Conservation (phyloP, 2,888 invertebrate species). For the Luperina nickerlii region DNA sequence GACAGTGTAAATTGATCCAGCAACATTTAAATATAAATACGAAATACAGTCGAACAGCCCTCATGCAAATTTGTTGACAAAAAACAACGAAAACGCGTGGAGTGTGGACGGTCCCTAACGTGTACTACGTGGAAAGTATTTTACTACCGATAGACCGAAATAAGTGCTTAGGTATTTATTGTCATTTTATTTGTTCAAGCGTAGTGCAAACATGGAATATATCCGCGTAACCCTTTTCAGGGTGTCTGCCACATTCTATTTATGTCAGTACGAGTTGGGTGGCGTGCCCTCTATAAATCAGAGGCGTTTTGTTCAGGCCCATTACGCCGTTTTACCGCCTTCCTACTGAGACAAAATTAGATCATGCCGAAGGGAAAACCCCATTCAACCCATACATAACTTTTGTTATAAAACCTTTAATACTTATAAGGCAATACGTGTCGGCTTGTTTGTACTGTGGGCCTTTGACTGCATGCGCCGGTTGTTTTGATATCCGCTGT, state of each 20-base stretch:
- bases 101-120: conserved; percentile 57
- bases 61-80: conserved; percentile 38
- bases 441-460: conserved; percentile 72
- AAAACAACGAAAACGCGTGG: conserved; percentile 34
- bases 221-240: conserved; percentile 83
- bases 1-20: conserved; percentile 28
- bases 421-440: conserved; percentile 78
- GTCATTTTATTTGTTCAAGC: conserved; percentile 75
- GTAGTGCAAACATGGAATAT: conserved; percentile 78
- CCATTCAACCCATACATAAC: conserved; percentile 81
- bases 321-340: conserved; percentile 88
- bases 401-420: conserved; percentile 85
- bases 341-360: conserved; percentile 88
- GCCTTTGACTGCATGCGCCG: conserved; percentile 63
- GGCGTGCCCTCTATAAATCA: conserved; percentile 85
- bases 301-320: conserved; percentile 86
- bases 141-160: conserved; percentile 65
- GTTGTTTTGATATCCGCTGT: conserved; percentile 65
- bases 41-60: conserved; percentile 12
- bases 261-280: conserved; percentile 83
- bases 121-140: conserved; percentile 52
- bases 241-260: conserved; percentile 85
- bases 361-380: conserved; percentile 85
- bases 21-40: conserved; percentile 36
- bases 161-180: conserved; percentile 68